A percentile compares a stretch with the other conserved stretches of the same genome.
phyloP scores from a whole-genome alignment of 2,113 vertebrate genomes.

The Lontra canadensis region DNA sequence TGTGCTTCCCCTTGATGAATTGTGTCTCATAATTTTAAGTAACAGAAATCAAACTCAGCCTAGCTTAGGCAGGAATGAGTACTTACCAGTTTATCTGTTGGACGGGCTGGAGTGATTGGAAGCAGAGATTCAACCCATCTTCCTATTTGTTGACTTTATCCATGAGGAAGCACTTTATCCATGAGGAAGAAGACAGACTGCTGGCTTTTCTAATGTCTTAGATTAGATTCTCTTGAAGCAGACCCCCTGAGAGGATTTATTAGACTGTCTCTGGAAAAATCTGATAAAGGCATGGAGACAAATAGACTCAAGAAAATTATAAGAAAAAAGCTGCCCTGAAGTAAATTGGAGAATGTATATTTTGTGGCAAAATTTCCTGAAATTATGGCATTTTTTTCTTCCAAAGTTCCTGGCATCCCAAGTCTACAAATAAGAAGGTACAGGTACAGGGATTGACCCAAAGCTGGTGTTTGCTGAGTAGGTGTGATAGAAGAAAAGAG shows the following conservation, averaged over 20 bases:
- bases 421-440: not conserved
- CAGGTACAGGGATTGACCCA: not conserved
- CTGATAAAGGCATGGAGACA: not conserved
- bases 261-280: not conserved
- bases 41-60: constrained; percentile 7
- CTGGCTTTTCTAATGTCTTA: not conserved
- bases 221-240: not conserved
- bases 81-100: not conserved
- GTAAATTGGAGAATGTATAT: not conserved
- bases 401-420: not conserved
- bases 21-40: not conserved
- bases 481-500: not conserved
- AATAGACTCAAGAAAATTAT: not conserved
- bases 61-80: not conserved
- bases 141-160: not conserved
- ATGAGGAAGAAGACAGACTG: not conserved
- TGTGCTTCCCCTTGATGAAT: not conserved
- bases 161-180: not conserved
- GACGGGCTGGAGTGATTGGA: not conserved
- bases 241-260: not conserved
- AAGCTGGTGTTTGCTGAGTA: not conserved
- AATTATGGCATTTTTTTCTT: not conserved
- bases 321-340: not conserved
- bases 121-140: not conserved
- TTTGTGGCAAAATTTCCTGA: not conserved